A percentile compares a stretch with the other conserved stretches of the same genome.
These are phyloP conservation scores for Zeuzera pyrina DNA, from an alignment of 2,888 invertebrate genomes.

Conservation along the genomic window DNA sequence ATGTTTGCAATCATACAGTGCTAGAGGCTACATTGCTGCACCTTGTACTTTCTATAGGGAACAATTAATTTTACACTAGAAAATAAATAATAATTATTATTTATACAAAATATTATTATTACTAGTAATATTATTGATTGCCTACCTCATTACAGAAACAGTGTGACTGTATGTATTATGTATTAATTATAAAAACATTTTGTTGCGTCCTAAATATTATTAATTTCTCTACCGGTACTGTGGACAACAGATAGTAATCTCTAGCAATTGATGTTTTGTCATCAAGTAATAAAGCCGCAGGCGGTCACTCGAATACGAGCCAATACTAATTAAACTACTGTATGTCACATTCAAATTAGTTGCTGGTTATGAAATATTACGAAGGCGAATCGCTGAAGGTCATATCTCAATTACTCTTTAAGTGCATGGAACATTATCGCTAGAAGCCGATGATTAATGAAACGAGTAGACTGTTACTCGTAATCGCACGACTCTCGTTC, in stretches of 20 bases:
- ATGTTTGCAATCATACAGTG: too few relatives aligned
- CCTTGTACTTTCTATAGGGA: too few relatives aligned
- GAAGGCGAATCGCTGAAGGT: slow-evolving; percentile 23
- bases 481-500: slow-evolving; percentile 24
- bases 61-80: too few relatives aligned
- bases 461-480: slow-evolving; percentile 28
- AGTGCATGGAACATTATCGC: slow-evolving; percentile 20
- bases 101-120: too few relatives aligned
- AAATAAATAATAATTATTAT: too few relatives aligned
- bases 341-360: slow-evolving; percentile 15
- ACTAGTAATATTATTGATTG: too few relatives aligned
- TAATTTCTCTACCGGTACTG: slow-evolving; percentile 22
- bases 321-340: slow-evolving; percentile 18
- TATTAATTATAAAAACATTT: too few relatives aligned
- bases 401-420: slow-evolving; percentile 21
- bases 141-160: too few relatives aligned
- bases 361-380: slow-evolving; percentile 18
- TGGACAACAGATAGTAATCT: slow-evolving; percentile 20
- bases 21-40: too few relatives aligned
- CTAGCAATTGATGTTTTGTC: slow-evolving; percentile 20
- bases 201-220: too few relatives aligned
- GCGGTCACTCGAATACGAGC: slow-evolving; percentile 9
- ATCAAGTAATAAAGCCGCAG: slow-evolving; percentile 17
- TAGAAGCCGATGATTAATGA: slow-evolving; percentile 37
- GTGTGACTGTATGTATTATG: too few relatives aligned